These are phyloP conservation scores for Drosophila buzzatii DNA, from an alignment of 2,888 invertebrate species.

Conservation along the genomic window DNA sequence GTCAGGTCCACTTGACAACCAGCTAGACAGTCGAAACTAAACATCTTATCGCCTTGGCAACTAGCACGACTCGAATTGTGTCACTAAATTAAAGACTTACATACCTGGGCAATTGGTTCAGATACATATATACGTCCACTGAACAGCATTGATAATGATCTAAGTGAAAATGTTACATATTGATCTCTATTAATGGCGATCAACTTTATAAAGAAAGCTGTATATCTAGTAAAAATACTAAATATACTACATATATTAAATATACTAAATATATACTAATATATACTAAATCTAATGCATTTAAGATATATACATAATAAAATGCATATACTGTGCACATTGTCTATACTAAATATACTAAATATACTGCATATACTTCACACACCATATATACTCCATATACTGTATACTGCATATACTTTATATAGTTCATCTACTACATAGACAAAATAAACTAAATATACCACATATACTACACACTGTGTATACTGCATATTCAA, in stretches of 20 bases:
- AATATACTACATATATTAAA: no score
- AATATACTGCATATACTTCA: no score
- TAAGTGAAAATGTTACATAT: neutral
- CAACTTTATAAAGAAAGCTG: no score
- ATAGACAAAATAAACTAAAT: no score
- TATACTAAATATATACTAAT: no score
- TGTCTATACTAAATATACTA: no score
- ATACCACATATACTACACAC: neutral
- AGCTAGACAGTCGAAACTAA: constrained; percentile 12
- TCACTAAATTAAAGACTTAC: constrained; percentile 12
- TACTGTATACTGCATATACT: neutral
- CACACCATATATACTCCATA: no score
- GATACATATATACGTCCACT: neutral
- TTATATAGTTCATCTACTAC: no score
- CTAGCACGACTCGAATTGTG: constrained; percentile 6
- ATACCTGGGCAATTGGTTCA: neutral
- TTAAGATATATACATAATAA: no score
- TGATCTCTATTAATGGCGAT: neutral
- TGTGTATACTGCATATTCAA: neutral
- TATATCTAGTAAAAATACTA: no score
- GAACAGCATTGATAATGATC: neutral
- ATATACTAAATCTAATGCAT: no score
- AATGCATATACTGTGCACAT: no score
- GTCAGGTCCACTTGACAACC: constrained; percentile 41
- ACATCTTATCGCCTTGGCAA: constrained; percentile 66